Base-by-base conservation (phyloP, 1,140 invertebrate genomes). In the Goniozus legneri region DNA sequence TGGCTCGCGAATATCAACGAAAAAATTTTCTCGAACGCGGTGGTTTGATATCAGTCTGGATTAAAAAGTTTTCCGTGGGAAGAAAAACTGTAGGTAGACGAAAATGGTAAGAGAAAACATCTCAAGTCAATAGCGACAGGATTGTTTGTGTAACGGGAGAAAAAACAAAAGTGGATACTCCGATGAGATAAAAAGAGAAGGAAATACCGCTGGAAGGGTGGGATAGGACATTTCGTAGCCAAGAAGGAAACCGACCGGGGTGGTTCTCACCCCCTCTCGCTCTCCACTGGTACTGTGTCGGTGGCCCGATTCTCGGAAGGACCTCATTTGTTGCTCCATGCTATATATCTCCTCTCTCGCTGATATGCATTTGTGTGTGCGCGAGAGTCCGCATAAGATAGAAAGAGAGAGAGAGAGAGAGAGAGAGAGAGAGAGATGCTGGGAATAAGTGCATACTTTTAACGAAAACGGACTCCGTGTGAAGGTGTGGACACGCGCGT, bases 301-400 rank as follows among this genome's bases (percentile, higher is more conserved):
- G 73, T 74, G 73, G 73, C 68, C 71, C 64, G 71, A 65, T 76
- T 76, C 73, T 76, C 64, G 64, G 73, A 76, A 76, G 73, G 73
- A 76, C 58, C 71, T 75, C 69, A 73, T 76, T 76, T 70, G 71
- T 76, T 73, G 66, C 53, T 56, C 54, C 37, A 39, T 50, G 59
- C 59, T 57, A 61, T 60, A 61, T 57, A 60, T 61, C 51, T 57
- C 49, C 47, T 33, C 14, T 33, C 56, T 64, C 61, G 44, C 57
- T 61, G 63, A 63, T 62, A 65, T 67, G 64, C 65, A 64, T 64
- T 58, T 62, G 58, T 46, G 39, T 54, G 50, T 58, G 38, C 48
- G 47, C 40, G 48, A 20, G 43, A 38, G 32, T 52, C 50, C n/a
- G n/a, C n/a, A n/a, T n/a, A n/a, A n/a, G n/a, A n/a, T n/a, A n/a